Evolutionary conservation across 2,797 vertebrate genomes (phyloP), one percentile per base, ranked within the genome.

Genomic region (Melanogrammus aeglefinus): DNA sequence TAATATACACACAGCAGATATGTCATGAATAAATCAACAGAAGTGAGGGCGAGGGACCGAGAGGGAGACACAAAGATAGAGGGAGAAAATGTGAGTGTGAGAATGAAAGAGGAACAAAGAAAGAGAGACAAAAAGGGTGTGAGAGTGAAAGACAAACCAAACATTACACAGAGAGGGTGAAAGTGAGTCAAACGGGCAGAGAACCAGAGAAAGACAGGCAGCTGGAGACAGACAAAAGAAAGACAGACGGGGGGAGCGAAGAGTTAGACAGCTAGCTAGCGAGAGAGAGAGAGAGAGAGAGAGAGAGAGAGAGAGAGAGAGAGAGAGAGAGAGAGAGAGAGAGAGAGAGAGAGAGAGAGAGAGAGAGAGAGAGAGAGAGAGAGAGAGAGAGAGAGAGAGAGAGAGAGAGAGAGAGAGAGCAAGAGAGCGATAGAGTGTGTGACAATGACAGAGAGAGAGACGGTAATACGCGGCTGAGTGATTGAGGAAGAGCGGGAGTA

Each of bases 21-120:
- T 16, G 21, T 13, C 82, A 87, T 90, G 84, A 89, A 90, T 90
- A 87, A 90, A 88, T 88, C 73, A 90, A 24, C 71, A 83, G 9
- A 18, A 24, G 74, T 80, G 80, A 80, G 75, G 66, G 41, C 7
- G 21, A 24, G 57, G 57, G 57, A 63, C 57, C n/a, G 4, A n/a
- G 57, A 33, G 14, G 16, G 57, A 75, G 14, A 14, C 38, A 47
- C 4, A 75, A 73, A 39, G 36, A 76, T 80, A 73, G 35, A 1
- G 18, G 66, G 75, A 63, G 29, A 75, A 14, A 76, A 9, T 57
- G 41, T 35, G 44, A 51, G 74, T 27, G 75, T 33, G 51, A 75
- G 18, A 21, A 29, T 18, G 16, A 63, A 4, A 75, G 36, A 39
- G 12, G 6, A 66, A 74, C 76, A 1, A 79, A 1, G 73, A 77